These are phyloP conservation scores for Enteromius viviparus DNA, from an alignment of 2,797 vertebrate species.

Conservation along the genomic window DNA sequence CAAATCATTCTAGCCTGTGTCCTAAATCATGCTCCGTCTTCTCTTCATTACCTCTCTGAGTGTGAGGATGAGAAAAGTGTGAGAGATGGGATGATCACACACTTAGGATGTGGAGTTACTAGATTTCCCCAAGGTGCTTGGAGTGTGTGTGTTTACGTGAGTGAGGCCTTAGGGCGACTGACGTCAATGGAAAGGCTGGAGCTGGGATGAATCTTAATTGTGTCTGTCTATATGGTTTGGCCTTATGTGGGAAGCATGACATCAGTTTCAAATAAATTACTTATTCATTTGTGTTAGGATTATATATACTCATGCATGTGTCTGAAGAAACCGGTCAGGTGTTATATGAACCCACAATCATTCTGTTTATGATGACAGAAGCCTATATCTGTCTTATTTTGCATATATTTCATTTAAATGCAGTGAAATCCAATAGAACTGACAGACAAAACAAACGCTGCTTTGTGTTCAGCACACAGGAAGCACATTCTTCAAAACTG, in stretches of 20 bases:
- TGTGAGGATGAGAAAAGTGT: slow-evolving; percentile 15
- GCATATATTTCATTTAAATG: neutral
- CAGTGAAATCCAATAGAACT: neutral
- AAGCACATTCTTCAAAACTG: neutral
- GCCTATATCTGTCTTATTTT: neutral
- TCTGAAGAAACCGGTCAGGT: neutral
- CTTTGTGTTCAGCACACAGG: neutral
- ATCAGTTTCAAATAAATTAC: slow-evolving; percentile 18
- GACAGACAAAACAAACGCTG: neutral
- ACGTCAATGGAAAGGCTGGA: slow-evolving; percentile 43
- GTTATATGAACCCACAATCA: slow-evolving; percentile 5
- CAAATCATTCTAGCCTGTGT: neutral
- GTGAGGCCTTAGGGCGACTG: neutral
- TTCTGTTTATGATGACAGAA: slow-evolving; percentile 24
- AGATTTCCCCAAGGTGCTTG: slow-evolving; percentile 40
- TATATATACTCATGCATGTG: neutral
- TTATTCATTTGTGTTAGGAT: neutral
- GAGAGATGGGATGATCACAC: slow-evolving; percentile 33
- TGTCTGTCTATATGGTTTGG: slow-evolving; percentile 9
- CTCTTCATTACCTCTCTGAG: slow-evolving; percentile 31
- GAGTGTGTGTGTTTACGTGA: slow-evolving; percentile 12
- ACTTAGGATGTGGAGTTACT: slow-evolving; percentile 26
- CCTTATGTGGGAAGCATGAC: slow-evolving; percentile 45
- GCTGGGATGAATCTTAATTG: slow-evolving; percentile 22
- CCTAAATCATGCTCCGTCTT: slow-evolving; percentile 28